A percentile compares a stretch with the other conserved stretches of the same genome.
These are phyloP conservation scores for Drosophila equinoxialis DNA, from an alignment of 1,140 invertebrate species.

Conservation along the genomic window DNA sequence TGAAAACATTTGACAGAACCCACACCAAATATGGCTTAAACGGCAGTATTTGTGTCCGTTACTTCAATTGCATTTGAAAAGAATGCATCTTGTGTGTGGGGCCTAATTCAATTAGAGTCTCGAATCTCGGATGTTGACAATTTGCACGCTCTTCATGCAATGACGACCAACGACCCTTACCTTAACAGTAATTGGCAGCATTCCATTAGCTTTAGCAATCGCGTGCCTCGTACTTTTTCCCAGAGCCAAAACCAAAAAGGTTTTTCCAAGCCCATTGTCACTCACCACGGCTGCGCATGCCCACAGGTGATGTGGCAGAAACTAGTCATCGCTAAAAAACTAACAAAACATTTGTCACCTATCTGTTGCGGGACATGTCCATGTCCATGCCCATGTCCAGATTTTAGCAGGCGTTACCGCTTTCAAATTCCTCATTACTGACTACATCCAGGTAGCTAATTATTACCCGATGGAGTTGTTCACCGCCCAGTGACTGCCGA, in stretches of 20 bases:
- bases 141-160: constrained; percentile 27
- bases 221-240: constrained; percentile 47
- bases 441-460: constrained; percentile 51
- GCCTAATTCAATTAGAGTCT: constrained; percentile 52
- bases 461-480: constrained; percentile 12
- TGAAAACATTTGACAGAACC: constrained; percentile 57
- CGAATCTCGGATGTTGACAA: constrained; percentile 16
- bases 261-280: constrained; percentile 51
- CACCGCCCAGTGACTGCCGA: constrained; percentile 8
- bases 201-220: constrained; percentile 51
- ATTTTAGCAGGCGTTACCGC: constrained; percentile 30
- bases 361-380: constrained; percentile 23
- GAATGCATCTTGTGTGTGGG: constrained; percentile 40
- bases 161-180: constrained; percentile 49
- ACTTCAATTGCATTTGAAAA: constrained; percentile 57
- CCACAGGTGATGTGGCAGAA: constrained; percentile 64
- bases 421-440: constrained; percentile 61
- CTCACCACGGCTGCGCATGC: constrained; percentile 65
- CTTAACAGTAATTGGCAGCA: constrained; percentile 31
- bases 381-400: constrained; percentile 23
- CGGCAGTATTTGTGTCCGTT: constrained; percentile 56
- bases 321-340: constrained; percentile 39
- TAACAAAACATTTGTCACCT: constrained; percentile 56
- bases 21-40: constrained; percentile 74
- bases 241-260: constrained; percentile 54